Percentiles rank a stretch among this genome's conserved stretches.
phyloP scores from a whole-genome alignment of 2,888 invertebrate species.

The Tethea ocularis region DNA sequence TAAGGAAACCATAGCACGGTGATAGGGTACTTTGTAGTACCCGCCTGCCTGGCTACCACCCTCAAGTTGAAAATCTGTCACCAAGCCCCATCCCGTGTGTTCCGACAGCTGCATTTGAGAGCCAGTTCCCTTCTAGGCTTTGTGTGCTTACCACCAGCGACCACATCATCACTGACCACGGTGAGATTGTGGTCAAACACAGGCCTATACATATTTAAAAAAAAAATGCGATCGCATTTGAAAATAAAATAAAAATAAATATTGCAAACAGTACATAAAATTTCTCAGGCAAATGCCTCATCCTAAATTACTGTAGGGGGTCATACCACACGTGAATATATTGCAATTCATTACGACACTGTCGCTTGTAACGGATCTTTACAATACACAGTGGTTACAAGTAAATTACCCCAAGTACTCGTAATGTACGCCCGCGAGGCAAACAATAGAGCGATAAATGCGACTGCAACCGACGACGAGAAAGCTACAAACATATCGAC shows the following conservation, averaged over 20 bases:
- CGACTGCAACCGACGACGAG: slow-evolving; percentile 59
- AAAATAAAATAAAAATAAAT: not conserved
- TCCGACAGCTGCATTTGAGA: too few relatives aligned
- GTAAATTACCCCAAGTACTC: slow-evolving; percentile 65
- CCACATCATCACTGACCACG: too few relatives aligned
- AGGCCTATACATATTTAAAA: too few relatives aligned
- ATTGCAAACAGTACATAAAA: slow-evolving; percentile 12
- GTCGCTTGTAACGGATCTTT: slow-evolving; percentile 53
- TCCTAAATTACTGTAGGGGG: slow-evolving; percentile 42
- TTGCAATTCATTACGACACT: slow-evolving; percentile 60
- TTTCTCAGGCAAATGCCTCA: slow-evolving; percentile 45
- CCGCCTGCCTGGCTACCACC: too few relatives aligned
- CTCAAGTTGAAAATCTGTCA: too few relatives aligned
- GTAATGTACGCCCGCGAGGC: slow-evolving; percentile 62
- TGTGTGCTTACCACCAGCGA: too few relatives aligned
- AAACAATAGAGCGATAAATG: slow-evolving; percentile 81
- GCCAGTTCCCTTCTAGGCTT: too few relatives aligned
- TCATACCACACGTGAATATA: slow-evolving; percentile 49
- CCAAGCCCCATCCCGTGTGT: too few relatives aligned
- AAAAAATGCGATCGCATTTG: not conserved
- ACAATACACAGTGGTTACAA: slow-evolving; percentile 64
- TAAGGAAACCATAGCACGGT: too few relatives aligned
- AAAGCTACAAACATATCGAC: slow-evolving; percentile 74
- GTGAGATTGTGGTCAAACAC: too few relatives aligned
- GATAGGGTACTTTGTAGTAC: too few relatives aligned